phyloP scores from a whole-genome alignment of 1,140 invertebrate species.

The Rhizoglyphus robini region DNA sequence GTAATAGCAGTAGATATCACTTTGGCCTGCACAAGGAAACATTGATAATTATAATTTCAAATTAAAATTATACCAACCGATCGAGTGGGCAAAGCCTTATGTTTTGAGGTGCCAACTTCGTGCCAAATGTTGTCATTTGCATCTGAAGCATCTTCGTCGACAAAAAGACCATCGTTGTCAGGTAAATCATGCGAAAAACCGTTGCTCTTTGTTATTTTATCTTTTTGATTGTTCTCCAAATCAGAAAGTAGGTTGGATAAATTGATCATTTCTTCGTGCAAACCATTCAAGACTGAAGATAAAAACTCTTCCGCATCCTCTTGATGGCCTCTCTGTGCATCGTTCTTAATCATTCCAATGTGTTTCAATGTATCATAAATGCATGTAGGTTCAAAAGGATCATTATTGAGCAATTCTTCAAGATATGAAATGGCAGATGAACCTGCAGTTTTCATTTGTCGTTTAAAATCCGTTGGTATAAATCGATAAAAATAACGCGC shows the following conservation, averaged over 20 bases:
- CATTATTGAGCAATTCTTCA: constrained; percentile 36
- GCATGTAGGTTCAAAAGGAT: constrained; percentile 63
- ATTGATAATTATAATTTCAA: constrained; percentile 11
- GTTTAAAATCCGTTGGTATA: constrained; percentile 13
- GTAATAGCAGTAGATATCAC: constrained; percentile 72
- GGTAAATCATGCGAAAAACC: constrained; percentile 26
- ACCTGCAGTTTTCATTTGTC: constrained; percentile 9
- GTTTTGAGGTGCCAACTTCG: constrained; percentile 62
- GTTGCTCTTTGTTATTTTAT: constrained; percentile 43
- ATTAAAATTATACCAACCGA: constrained; percentile 34
- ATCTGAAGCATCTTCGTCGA: constrained; percentile 41
- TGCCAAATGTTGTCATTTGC: constrained; percentile 39
- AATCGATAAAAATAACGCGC: constrained; percentile 21
- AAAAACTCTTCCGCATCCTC: constrained; percentile 93
- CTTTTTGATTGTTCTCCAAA: background rate
- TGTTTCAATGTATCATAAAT: constrained; percentile 57
- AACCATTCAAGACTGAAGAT: constrained; percentile 72
- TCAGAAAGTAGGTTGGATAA: constrained; percentile 22
- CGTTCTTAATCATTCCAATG: constrained; percentile 47
- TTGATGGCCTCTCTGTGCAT: constrained; percentile 51
- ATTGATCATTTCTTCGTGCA: constrained; percentile 91
- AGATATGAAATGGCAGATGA: background rate
- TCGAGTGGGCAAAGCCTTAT: constrained; percentile 68
- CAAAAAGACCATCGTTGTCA: constrained; percentile 11
- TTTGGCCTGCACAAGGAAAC: constrained; percentile 40